Evolutionary conservation across 2,888 invertebrate species (phyloP).

Genomic region (Callyntrura sp.): DNA sequence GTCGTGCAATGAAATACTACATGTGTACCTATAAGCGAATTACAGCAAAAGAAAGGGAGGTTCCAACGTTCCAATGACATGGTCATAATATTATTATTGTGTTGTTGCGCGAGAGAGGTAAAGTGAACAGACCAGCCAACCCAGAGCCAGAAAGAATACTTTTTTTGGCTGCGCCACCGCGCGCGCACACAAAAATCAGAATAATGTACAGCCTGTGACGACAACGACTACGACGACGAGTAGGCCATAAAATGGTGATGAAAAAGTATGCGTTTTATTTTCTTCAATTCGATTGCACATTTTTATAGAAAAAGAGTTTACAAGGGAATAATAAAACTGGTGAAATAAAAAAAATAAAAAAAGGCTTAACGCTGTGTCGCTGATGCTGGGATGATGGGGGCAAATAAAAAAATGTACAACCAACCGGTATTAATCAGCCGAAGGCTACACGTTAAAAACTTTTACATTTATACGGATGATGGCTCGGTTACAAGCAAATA

Average conservation of each 20-base stretch:
- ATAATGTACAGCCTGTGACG: background rate
- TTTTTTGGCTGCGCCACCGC: background rate
- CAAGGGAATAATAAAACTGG: background rate
- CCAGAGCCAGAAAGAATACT: too few species aligned
- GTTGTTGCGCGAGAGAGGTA: background rate
- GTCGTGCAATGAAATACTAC: slow-evolving; percentile 12
- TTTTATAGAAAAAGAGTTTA: background rate
- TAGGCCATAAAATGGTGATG: too few species aligned
- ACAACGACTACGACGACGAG: too few species aligned
- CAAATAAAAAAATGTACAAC: background rate
- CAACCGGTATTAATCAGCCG: slow-evolving; percentile 42
- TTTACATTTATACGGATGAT: background rate
- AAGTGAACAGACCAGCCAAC: too few species aligned
- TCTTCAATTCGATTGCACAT: background rate
- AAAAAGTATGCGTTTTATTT: too few species aligned
- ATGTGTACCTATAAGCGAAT: background rate
- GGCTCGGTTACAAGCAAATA: background rate
- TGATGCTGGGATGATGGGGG: too few species aligned
- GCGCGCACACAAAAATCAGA: background rate
- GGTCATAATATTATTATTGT: slow-evolving; percentile 31
- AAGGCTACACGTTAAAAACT: background rate
- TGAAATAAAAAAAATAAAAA: slow-evolving; percentile 1
- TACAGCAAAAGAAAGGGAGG: slow-evolving; percentile 54
- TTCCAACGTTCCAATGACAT: slow-evolving; percentile 66
- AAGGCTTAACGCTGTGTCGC: too few species aligned